Conservation (phyloP, 2,888 invertebrate genomes). For the Leptinotarsa peninsularis region DNA sequence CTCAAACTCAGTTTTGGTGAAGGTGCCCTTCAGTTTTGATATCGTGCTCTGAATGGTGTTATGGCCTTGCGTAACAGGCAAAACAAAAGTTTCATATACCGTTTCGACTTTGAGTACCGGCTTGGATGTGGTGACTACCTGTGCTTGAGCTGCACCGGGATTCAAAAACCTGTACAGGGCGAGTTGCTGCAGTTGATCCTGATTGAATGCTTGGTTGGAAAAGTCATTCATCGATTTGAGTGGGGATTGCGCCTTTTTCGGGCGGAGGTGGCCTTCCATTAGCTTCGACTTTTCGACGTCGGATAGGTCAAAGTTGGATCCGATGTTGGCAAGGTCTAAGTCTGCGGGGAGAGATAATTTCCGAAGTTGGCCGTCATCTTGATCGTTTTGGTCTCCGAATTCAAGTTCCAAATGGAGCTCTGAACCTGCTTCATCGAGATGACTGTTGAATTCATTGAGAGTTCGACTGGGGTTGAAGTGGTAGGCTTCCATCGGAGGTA, state of each 20-base stretch:
- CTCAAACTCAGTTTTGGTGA: conserved; percentile 84
- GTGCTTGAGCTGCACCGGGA: conserved; percentile 76
- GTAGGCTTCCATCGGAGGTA: conserved; percentile 88
- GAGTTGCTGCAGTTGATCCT: conserved; percentile 59
- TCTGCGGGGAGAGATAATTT: conserved; percentile 73
- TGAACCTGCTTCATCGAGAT: conserved; percentile 89
- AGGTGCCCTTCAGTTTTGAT: conserved; percentile 80
- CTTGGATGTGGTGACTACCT: conserved; percentile 82
- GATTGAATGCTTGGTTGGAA: conserved; percentile 58
- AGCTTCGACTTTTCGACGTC: conserved; percentile 76
- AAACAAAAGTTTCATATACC: conserved; percentile 84
- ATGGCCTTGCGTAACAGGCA: conserved; percentile 81
- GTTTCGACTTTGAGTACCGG: conserved; percentile 83
- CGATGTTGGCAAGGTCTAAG: conserved; percentile 78
- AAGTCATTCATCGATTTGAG: conserved; percentile 52
- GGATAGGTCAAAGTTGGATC: conserved; percentile 77
- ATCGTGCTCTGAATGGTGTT: conserved; percentile 83
- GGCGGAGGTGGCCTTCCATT: conserved; percentile 68
- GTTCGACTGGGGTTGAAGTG: conserved; percentile 89
- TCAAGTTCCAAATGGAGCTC: conserved; percentile 88
- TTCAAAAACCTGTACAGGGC: conserved; percentile 75
- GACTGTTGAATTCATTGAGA: conserved; percentile 88
- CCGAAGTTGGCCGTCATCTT: conserved; percentile 67
- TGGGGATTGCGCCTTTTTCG: conserved; percentile 64
- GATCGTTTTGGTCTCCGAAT: conserved; percentile 83